Percentiles rank a stretch among this genome's conserved stretches.
phyloP scores from a whole-genome alignment of 2,113 vertebrate species.

The Strix uralensis region DNA sequence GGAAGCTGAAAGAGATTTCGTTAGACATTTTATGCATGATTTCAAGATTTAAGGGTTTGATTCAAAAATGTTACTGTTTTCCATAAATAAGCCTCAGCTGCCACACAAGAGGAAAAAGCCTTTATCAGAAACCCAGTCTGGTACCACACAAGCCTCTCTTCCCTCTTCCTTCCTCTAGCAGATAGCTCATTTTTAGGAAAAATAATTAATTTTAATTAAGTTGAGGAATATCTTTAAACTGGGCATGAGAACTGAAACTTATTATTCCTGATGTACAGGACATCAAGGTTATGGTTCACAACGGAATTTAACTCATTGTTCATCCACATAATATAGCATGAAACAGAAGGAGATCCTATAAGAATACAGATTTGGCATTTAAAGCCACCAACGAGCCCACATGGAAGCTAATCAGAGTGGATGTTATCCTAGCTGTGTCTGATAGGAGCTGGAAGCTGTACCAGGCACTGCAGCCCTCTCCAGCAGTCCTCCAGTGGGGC shows the following conservation, averaged over 20 bases:
- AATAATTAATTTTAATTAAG: neutral
- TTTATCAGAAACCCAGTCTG: neutral
- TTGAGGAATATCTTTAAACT: neutral
- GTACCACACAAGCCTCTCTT: neutral
- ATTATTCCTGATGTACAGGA: neutral
- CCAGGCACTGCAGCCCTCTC: neutral
- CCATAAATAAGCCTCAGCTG: neutral
- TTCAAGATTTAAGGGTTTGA: neutral
- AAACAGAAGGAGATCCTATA: neutral
- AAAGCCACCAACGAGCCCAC: neutral
- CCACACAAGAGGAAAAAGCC: neutral
- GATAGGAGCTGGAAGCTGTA: accelerated
- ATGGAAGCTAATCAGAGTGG: neutral
- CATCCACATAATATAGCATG: neutral
- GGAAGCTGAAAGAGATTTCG: neutral
- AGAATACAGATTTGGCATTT: neutral
- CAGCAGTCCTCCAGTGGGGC: neutral
- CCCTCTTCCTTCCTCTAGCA: neutral
- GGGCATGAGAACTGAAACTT: neutral
- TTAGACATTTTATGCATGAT: neutral
- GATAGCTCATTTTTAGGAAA: neutral
- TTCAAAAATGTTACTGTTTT: neutral
- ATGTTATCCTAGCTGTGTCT: neutral
- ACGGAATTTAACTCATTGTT: neutral
- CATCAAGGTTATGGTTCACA: neutral